Conservation (phyloP, 2,797 vertebrate species). For the Paguma larvata region DNA sequence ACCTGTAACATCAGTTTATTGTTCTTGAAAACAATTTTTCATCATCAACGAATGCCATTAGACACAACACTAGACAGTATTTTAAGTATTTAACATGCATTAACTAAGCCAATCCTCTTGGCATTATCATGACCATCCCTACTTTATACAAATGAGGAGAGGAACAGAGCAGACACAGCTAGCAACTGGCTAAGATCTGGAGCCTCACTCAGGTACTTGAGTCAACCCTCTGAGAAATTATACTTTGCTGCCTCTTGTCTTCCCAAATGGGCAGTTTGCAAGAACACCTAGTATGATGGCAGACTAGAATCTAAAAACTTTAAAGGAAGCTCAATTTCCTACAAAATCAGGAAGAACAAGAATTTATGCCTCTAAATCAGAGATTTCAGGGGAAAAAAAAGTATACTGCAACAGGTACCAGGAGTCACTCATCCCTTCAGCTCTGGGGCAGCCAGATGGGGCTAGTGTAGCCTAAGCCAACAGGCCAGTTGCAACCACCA, state of each 20-base stretch:
- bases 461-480: not conserved
- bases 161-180: accelerated
- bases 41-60: not conserved
- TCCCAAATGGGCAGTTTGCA: not conserved
- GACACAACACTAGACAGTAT: not conserved
- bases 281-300: not conserved
- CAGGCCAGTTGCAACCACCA: not conserved
- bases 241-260: not conserved
- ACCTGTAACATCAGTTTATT: not conserved
- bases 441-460: not conserved
- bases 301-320: not conserved
- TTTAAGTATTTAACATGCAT: not conserved
- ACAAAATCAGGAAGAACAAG: not conserved
- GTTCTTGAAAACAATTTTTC: not conserved
- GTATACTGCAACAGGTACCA: not conserved
- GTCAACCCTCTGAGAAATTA: not conserved
- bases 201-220: not conserved
- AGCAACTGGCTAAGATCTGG: not conserved
- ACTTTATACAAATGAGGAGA: not conserved
- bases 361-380: not conserved
- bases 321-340: constrained; percentile 15
- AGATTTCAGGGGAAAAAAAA: not conserved
- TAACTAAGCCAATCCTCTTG: not conserved
- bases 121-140: not conserved
- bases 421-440: not conserved